Evolutionary conservation across 2,888 invertebrate species (phyloP), one percentile per base, ranked within the genome.

Genomic region (Calephelis perditalis): DNA sequence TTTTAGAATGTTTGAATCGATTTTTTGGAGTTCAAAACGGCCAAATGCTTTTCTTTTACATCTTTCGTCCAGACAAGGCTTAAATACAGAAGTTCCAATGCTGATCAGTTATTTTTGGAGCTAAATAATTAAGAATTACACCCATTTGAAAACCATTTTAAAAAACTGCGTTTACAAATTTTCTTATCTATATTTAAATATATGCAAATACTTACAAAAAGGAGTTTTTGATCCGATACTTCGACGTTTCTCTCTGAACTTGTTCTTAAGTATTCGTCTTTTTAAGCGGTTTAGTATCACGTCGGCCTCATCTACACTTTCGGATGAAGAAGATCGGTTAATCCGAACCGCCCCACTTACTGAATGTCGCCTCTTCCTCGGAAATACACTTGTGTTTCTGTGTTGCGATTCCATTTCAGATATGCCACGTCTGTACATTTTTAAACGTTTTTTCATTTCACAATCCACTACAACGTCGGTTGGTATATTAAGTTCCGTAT

Each of bases 281-380:
- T 86, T 86, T 68, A 91, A 75, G 56, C 91, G 82, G 77, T 80
- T 86, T 67, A 91, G 84, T 72, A 91, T 84, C 63, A 86, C 75
- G 76, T 91, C 91, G 61, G 91, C 91, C 73, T 91, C 91, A 69
- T 91, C 91, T 62, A 91, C 80, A 75, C 91, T 91, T 73, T 91
- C 91, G 40, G 91, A 91, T 52, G 91, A 91, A 64, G 91, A 90
- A 73, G 85, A 84, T 70, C 78, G 77, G 68, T 69, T 73, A 63
- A 78, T 70, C 66, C 73, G 73, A 70, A 77, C 72, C 68, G 74
- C 73, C 66, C 77, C 83, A 75, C 79, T 78, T 67, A 84, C 75
- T 57, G 90, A 88, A 74, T 84, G 82, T 71, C 89, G 79, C 70
- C 88, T 78, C 69, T 76, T 79, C 73, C 78, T 81, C 62, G 75